These are phyloP conservation scores for Platynereis dumerilii DNA, from an alignment of 2,888 invertebrate genomes.

Conservation along the genomic window DNA sequence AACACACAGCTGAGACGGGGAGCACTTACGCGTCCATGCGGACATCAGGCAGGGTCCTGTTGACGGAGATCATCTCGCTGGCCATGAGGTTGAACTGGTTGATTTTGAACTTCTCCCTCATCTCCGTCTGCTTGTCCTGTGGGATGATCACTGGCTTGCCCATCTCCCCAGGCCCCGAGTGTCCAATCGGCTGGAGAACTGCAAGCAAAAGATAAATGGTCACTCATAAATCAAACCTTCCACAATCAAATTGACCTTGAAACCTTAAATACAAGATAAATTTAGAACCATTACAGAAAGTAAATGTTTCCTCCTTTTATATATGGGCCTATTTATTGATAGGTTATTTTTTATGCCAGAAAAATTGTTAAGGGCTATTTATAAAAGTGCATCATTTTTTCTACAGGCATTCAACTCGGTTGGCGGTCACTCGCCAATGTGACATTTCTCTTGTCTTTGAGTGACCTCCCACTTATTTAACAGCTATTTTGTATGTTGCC, in stretches of 20 bases:
- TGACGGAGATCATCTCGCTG: conserved; percentile 95
- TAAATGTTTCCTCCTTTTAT: no score
- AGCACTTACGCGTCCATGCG: conserved; percentile 82
- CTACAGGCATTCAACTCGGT: no score
- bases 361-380: no score
- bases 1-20: no score
- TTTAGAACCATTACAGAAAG: no score
- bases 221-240: not conserved
- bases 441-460: no score
- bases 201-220: conserved; percentile 13
- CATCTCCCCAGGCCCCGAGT: conserved; percentile 85
- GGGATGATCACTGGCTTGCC: conserved; percentile 91
- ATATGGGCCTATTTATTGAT: no score
- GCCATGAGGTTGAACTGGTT: conserved; percentile 99
- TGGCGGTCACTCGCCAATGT: no score
- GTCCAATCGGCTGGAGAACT: conserved; percentile 38
- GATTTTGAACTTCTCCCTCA: conserved; percentile 95
- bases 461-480: no score
- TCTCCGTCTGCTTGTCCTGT: conserved; percentile 81
- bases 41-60: conserved; percentile 93
- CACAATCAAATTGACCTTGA: not conserved
- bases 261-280: not conserved
- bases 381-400: no score
- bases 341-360: no score
- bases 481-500: no score